A percentile compares a stretch with the other conserved stretches of the same genome.
phyloP scores from a whole-genome alignment of 2,797 vertebrate genomes.

The Helarctos malayanus region DNA sequence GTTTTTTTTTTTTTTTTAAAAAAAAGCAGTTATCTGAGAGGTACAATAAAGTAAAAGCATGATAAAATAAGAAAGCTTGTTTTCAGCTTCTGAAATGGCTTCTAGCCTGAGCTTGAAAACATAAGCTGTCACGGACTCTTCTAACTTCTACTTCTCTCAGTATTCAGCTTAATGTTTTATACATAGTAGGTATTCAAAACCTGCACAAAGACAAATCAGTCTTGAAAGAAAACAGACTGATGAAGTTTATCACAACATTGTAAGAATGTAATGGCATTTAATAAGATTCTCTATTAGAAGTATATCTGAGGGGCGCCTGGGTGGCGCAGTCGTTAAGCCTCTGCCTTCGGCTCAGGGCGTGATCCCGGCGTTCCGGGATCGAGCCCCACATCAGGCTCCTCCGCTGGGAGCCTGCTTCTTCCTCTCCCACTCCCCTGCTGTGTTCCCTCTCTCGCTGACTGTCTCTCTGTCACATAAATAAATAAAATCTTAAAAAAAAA shows the following conservation, averaged over 20 bases:
- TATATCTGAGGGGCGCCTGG: background rate
- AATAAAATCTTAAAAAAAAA: too few relatives aligned
- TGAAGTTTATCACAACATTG: background rate
- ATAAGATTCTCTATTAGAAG: background rate
- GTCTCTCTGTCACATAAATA: too few relatives aligned
- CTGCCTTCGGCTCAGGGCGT: too few relatives aligned
- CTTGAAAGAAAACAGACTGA: background rate
- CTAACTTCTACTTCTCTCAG: background rate
- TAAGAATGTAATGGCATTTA: background rate
- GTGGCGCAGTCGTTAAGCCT: too few relatives aligned
- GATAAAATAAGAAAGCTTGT: background rate
- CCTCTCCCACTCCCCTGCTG: too few relatives aligned
- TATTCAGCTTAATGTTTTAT: background rate
- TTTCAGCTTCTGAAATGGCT: background rate
- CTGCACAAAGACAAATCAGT: background rate
- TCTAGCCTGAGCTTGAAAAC: background rate
- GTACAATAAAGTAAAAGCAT: background rate
- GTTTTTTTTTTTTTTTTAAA: too few relatives aligned
- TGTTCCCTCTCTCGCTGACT: too few relatives aligned
- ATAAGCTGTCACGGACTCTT: background rate
- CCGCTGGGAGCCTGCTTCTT: too few relatives aligned
- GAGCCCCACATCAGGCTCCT: too few relatives aligned
- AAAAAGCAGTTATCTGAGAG: background rate
- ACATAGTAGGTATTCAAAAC: background rate
- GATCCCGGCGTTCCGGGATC: too few relatives aligned